Evolutionary conservation across 2,797 vertebrate genomes (phyloP).

Genomic region (Gallinago solitaria): DNA sequence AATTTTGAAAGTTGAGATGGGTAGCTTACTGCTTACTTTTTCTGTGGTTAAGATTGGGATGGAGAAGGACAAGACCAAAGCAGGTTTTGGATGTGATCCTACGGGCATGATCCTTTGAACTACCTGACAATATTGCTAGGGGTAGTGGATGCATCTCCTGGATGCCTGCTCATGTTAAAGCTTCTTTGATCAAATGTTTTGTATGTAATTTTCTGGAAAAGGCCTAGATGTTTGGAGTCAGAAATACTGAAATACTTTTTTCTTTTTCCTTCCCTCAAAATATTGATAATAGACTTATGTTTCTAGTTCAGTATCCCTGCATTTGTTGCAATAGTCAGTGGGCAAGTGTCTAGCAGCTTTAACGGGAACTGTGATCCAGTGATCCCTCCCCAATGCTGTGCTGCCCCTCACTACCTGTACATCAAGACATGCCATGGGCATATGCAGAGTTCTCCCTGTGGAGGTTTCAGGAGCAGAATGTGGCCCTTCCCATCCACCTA

Average conservation of each 20-base stretch:
- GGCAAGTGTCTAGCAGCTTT: not conserved
- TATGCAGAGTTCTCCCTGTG: not conserved
- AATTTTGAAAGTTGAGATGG: not conserved
- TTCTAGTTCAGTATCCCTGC: not conserved
- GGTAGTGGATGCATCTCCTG: rapidly evolving
- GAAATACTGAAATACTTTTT: not conserved
- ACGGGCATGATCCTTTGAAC: not conserved
- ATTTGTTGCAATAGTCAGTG: not conserved
- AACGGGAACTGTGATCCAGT: not conserved
- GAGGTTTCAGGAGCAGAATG: not conserved
- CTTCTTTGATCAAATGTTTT: not conserved
- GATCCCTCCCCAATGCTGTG: not conserved
- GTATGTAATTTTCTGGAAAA: not conserved
- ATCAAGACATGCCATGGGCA: rapidly evolving
- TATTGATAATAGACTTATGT: not conserved
- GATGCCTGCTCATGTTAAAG: not conserved
- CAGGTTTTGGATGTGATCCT: not conserved
- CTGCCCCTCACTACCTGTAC: rapidly evolving
- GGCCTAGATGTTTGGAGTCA: not conserved
- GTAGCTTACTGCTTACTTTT: not conserved
- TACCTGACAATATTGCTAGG: rapidly evolving
- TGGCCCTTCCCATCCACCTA: not conserved
- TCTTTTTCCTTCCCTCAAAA: not conserved
- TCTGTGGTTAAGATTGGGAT: not conserved
- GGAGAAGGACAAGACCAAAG: not conserved